phyloP scores from a whole-genome alignment of 2,888 invertebrate genomes.

The Odontothrips loti region DNA sequence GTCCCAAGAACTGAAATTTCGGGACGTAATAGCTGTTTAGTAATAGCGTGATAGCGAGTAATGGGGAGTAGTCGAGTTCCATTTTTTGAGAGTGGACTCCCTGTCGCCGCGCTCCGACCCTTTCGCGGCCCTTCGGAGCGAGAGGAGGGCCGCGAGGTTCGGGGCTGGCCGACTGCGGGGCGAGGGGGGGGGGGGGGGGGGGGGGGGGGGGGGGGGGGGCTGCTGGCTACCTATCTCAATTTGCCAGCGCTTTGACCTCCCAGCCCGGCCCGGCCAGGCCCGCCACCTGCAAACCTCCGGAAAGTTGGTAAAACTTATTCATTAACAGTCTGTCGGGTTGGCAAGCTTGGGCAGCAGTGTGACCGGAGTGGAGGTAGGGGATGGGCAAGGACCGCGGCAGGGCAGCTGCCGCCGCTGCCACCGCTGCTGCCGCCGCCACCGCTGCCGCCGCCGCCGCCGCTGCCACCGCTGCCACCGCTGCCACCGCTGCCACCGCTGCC shows the following conservation, averaged over 20 bases:
- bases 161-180: neutral
- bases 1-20: too few relatives aligned
- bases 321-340: constrained; percentile 13
- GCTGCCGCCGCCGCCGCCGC: too few relatives aligned
- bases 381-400: neutral
- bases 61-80: too few relatives aligned
- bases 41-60: too few relatives aligned
- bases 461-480: too few relatives aligned
- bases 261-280: neutral
- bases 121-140: too few relatives aligned
- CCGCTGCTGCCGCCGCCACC: neutral
- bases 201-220: neutral
- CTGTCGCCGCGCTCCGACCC: too few relatives aligned
- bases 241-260: neutral
- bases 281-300: neutral
- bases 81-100: too few relatives aligned
- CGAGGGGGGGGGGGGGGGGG: neutral
- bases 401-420: neutral
- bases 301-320: constrained; percentile 19
- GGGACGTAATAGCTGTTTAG: too few relatives aligned
- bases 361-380: neutral
- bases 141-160: neutral
- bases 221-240: neutral
- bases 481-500: too few relatives aligned
- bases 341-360: neutral